Conservation (phyloP, 2,113 vertebrate genomes). For the Acinonyx jubatus region DNA sequence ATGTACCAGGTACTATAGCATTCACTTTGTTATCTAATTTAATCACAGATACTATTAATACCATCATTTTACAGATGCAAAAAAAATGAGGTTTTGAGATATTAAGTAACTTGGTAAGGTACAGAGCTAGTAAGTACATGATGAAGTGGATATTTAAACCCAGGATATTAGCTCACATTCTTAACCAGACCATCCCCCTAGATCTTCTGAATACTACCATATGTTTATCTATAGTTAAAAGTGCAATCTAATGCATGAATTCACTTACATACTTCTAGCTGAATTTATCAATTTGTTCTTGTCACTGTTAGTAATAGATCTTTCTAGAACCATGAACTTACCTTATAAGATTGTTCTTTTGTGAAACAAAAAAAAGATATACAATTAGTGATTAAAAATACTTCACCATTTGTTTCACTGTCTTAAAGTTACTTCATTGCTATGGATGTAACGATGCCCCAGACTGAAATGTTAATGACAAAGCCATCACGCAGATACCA, state of each 20-base stretch:
- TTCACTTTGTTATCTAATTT: conserved; percentile 16
- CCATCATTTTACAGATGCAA: neutral
- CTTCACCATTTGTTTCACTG: neutral
- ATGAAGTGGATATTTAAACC: neutral
- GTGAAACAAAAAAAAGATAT: neutral
- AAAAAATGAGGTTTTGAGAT: neutral
- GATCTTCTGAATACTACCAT: neutral
- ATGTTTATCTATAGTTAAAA: neutral
- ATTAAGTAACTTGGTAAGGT: neutral
- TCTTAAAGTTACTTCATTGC: neutral
- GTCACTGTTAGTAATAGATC: neutral
- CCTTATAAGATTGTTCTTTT: neutral
- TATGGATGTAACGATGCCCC: neutral
- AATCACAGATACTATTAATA: neutral
- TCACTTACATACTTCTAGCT: neutral
- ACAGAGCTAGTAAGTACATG: neutral
- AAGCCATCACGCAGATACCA: neutral
- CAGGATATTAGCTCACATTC: neutral
- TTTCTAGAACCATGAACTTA: neutral
- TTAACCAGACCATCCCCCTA: neutral
- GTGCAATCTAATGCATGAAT: neutral
- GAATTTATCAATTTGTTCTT: neutral
- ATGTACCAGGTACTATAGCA: neutral
- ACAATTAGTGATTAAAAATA: neutral
- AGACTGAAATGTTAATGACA: neutral